Conservation (phyloP, 1,140 invertebrate species). For the Cyphomyrmex costatus region DNA sequence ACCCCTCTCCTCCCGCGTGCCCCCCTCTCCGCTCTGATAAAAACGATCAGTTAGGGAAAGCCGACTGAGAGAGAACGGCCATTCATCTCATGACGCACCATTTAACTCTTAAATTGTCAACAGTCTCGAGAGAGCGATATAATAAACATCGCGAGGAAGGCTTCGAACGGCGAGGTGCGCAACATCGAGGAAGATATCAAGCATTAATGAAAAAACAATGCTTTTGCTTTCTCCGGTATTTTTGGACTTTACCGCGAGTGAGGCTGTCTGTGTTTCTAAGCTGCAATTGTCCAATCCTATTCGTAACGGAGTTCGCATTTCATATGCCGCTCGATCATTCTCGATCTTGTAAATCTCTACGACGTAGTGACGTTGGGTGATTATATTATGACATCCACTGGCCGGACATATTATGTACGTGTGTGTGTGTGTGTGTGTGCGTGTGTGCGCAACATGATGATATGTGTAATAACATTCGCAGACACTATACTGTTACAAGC, state of each 20-base stretch:
- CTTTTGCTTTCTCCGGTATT: background rate
- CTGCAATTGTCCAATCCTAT: background rate
- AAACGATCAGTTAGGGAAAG: conserved; percentile 31
- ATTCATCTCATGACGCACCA: background rate
- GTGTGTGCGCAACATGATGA: conserved; percentile 7
- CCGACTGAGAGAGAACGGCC: background rate
- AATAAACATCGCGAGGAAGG: background rate
- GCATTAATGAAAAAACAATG: background rate
- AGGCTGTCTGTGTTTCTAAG: background rate
- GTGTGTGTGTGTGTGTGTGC: background rate
- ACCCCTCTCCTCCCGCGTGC: background rate
- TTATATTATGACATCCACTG: conserved; percentile 53
- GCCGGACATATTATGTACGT: conserved; percentile 15
- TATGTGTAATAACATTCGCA: conserved; percentile 42
- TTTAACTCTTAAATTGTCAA: conserved; percentile 15
- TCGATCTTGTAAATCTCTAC: conserved; percentile 27
- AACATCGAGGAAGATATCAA: background rate
- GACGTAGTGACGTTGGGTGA: background rate
- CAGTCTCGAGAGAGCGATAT: background rate
- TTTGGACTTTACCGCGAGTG: background rate
- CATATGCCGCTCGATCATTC: background rate
- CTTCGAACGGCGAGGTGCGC: no score
- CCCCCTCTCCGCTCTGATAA: background rate
- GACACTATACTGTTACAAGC: conserved; percentile 7
- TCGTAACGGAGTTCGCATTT: background rate